These are phyloP conservation scores for Scomberomorus guttatus DNA, from an alignment of 2,797 vertebrate genomes.

Conservation along the genomic window DNA sequence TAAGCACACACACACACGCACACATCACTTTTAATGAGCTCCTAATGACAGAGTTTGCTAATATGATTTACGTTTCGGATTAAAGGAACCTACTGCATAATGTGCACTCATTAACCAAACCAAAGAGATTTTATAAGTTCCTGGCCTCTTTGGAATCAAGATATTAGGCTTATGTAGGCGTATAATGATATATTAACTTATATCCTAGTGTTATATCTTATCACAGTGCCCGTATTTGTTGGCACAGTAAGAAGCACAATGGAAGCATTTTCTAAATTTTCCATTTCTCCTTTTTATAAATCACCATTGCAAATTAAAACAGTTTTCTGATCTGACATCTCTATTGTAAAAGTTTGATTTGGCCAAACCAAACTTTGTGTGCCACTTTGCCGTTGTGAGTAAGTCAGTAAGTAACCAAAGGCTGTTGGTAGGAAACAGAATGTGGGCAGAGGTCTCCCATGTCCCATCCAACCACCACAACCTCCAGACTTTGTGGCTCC, in stretches of 20 bases:
- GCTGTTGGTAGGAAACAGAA: too few species aligned
- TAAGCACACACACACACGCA: background rate
- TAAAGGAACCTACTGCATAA: slow-evolving; percentile 14
- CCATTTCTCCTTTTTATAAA: too few species aligned
- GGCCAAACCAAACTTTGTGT: too few species aligned
- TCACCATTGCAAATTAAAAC: background rate
- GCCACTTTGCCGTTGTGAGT: too few species aligned
- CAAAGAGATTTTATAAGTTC: slow-evolving; percentile 17
- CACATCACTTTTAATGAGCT: slow-evolving; percentile 16
- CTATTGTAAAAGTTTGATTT: too few species aligned
- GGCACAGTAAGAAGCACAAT: too few species aligned
- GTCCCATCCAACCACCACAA: too few species aligned
- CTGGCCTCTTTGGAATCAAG: slow-evolving; percentile 4
- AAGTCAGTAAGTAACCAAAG: too few species aligned
- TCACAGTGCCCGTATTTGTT: background rate
- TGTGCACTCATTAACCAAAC: slow-evolving; percentile 11
- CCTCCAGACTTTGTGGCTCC: too few species aligned
- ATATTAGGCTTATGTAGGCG: background rate
- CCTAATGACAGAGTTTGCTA: slow-evolving; percentile 18
- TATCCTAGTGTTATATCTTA: background rate
- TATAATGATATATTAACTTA: slow-evolving; percentile 1
- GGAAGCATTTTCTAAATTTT: too few species aligned
- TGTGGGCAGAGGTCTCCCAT: too few species aligned
- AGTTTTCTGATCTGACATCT: background rate
- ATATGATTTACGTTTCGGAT: slow-evolving; percentile 25